Conservation (phyloP, 2,797 vertebrate species). For the Molossus molossus region DNA sequence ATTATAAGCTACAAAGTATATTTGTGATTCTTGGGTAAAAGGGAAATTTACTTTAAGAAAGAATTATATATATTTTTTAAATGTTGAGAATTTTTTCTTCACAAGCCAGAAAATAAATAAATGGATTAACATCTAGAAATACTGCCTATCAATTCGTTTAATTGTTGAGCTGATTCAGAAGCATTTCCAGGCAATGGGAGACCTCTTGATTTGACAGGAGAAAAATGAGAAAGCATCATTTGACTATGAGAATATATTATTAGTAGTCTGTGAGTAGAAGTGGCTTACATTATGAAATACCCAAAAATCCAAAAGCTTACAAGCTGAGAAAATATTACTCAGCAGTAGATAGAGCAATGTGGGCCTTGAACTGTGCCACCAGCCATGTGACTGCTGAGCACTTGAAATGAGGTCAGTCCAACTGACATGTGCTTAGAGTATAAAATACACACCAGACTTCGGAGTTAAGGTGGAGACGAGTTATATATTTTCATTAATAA, state of each 20-base stretch:
- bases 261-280: not conserved
- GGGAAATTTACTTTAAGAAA: not conserved
- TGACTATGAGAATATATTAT: not conserved
- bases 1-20: constrained; percentile 20
- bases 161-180: not conserved
- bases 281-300: not conserved
- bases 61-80: not conserved
- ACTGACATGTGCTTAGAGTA: not conserved
- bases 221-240: not conserved
- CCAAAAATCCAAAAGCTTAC: not conserved
- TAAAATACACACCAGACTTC: not conserved
- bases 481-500: not conserved
- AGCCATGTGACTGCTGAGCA: not conserved
- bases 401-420: not conserved
- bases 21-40: constrained; percentile 25
- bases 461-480: not conserved
- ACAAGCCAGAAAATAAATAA: not conserved
- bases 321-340: not conserved
- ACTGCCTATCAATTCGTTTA: not conserved
- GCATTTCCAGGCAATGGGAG: not conserved
- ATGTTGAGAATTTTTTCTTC: not conserved
- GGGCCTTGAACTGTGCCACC: not conserved
- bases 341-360: not conserved
- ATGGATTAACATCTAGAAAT: constrained; percentile 41
- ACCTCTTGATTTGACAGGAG: not conserved